phyloP scores from a whole-genome alignment of 2,797 vertebrate species.

The Echiichthys vipera region DNA sequence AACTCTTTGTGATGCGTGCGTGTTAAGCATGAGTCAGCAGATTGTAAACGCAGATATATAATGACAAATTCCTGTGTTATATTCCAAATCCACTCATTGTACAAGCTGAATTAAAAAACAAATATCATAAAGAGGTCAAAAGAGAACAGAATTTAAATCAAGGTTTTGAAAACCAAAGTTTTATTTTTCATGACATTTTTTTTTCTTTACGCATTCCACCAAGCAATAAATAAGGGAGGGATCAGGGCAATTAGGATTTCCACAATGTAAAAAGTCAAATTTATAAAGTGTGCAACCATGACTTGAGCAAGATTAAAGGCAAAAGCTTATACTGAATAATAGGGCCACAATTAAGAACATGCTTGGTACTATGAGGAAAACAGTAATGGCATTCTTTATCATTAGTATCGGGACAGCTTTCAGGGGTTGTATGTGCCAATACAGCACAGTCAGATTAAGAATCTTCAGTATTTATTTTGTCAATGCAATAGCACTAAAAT shows the following conservation, averaged over 20 bases:
- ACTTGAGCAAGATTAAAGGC: slow-evolving; percentile 6
- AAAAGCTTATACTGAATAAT: slow-evolving; percentile 9
- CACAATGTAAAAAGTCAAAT: slow-evolving; percentile 32
- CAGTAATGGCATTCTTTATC: neutral
- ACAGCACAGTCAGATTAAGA: neutral
- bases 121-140: neutral
- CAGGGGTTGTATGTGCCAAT: neutral
- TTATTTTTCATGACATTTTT: slow-evolving; percentile 59
- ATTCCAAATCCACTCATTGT: neutral
- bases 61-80: neutral
- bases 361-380: slow-evolving; percentile 21
- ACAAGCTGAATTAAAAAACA: neutral
- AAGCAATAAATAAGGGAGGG: slow-evolving; percentile 5
- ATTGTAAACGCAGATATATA: slow-evolving; percentile 3
- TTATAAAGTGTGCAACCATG: slow-evolving; percentile 16
- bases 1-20: slow-evolving; percentile 9
- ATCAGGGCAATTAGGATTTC: slow-evolving; percentile 10
- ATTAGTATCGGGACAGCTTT: neutral
- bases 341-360: slow-evolving; percentile 30
- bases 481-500: slow-evolving; percentile 16
- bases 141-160: neutral
- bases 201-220: slow-evolving; percentile 31
- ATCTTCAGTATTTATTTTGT: neutral
- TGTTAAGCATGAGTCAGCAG: neutral
- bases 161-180: slow-evolving; percentile 34